These are phyloP conservation scores for Drosophila jambulina DNA, from an alignment of 1,140 invertebrate genomes.

Conservation along the genomic window DNA sequence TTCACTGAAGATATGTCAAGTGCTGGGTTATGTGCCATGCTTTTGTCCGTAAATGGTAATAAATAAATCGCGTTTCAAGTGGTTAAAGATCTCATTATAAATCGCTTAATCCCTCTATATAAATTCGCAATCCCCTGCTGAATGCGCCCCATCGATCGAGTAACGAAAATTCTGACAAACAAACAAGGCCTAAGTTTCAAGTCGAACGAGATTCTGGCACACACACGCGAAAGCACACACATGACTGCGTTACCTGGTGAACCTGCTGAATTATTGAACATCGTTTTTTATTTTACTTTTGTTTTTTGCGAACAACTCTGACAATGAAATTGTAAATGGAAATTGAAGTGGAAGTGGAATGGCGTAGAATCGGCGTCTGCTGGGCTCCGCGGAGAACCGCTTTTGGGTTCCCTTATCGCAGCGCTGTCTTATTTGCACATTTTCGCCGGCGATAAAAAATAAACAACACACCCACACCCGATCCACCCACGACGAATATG, in stretches of 20 bases:
- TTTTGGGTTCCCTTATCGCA: slow-evolving; percentile 28
- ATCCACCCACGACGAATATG: slow-evolving; percentile 8
- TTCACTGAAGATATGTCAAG: not conserved
- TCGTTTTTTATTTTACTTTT: slow-evolving; percentile 17
- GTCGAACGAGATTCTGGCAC: slow-evolving; percentile 71
- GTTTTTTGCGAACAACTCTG: slow-evolving; percentile 18
- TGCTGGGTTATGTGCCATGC: not conserved
- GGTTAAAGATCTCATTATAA: slow-evolving; percentile 16
- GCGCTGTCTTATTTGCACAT: slow-evolving; percentile 16
- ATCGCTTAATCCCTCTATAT: slow-evolving; percentile 10
- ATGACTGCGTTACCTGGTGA: slow-evolving; percentile 33
- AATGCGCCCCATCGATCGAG: slow-evolving; percentile 27
- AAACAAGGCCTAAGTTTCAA: slow-evolving; percentile 71
- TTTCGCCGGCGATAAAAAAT: slow-evolving; percentile 41
- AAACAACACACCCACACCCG: slow-evolving; percentile 8
- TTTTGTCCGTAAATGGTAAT: not conserved
- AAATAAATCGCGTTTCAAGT: slow-evolving; percentile 12
- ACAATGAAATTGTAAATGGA: slow-evolving; percentile 46
- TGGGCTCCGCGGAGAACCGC: slow-evolving; percentile 20
- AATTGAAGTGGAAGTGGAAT: slow-evolving; percentile 24
- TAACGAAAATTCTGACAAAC: slow-evolving; percentile 31
- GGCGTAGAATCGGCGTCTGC: slow-evolving; percentile 23
- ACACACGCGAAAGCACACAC: slow-evolving; percentile 29
- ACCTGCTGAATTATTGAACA: slow-evolving; percentile 51
- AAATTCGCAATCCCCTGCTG: slow-evolving; percentile 22